Base-by-base conservation (phyloP, 2,888 invertebrate species). In the Heliconius sara region DNA sequence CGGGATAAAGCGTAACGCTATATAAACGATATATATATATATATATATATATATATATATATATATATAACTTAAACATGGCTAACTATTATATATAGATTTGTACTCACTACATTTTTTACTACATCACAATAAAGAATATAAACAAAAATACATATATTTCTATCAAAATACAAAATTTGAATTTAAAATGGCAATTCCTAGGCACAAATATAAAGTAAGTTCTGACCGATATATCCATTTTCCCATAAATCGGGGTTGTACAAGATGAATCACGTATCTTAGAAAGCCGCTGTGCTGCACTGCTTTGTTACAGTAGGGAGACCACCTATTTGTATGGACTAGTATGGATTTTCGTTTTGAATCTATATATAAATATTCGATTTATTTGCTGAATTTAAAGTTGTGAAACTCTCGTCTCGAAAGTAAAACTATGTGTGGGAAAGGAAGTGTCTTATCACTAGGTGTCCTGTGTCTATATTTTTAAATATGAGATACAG, bases 241-340 rank as follows among this genome's bases (percentile, higher is more conserved):
- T 77, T 78, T 78, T 76, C 60, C 75, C 76, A 68, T 78, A 82
- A 82, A 80, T 78, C 78, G 76, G 43, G 66, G 79, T 84, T 84
- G 81, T 87, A 85, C 84, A 88, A 92, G 90, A 93, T 91, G 91
- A 92, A 93, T 93, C 87, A 91, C 85, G 86, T 85, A 88, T 91
- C 92, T 92, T 88, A 90, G 89, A 89, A 89, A 88, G 91, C 74
- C 78, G 22, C 60, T 78, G 30, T 60, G 57, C 72, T 75, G 66
- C 75, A 65, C 47, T 75, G 65, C 75, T 75, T 65, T 75, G 75
- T 43, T n/a, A 9, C 25, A 19, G 63, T 82, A 65, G 78, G 47
- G 76, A 71, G 73, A 71, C 76, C 75, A 71, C 39, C 34, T 16
- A 39, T 76, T 79, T 75, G 5, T 75, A 47, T 75, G 12, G 43